These are phyloP conservation scores for Plebejus argus DNA, from an alignment of 2,888 invertebrate genomes.

Conservation along the genomic window DNA sequence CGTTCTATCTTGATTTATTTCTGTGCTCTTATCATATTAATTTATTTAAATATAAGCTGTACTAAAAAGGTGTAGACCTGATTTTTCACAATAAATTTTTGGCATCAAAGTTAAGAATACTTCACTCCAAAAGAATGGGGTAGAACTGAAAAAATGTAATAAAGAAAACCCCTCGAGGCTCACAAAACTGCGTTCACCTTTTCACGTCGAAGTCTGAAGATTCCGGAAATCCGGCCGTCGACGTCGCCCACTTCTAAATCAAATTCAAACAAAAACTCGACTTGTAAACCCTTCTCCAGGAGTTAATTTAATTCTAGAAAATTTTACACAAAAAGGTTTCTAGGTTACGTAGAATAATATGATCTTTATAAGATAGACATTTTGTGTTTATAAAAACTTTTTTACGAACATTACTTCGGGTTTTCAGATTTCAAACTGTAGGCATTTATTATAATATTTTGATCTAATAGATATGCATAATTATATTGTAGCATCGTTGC, in stretches of 20 bases:
- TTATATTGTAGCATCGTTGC: no score
- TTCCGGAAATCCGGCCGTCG: constrained; percentile 30
- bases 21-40: no score
- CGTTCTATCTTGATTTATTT: no score
- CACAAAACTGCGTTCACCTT: constrained; percentile 26
- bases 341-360: neutral
- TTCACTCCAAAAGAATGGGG: constrained; percentile 2
- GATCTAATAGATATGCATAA: no score
- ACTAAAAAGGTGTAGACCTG: neutral
- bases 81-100: neutral
- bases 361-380: neutral
- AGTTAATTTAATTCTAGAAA: constrained; percentile 4
- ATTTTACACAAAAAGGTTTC: neutral
- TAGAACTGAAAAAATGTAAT: constrained; percentile 15
- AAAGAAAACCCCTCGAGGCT: constrained; percentile 12
- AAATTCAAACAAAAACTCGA: constrained; percentile 34
- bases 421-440: no score
- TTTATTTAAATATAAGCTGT: no score
- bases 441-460: no score
- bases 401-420: neutral
- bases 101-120: neutral
- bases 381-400: neutral
- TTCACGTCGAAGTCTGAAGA: constrained; percentile 29
- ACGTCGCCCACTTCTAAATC: constrained; percentile 30
- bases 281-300: constrained; percentile 30